Evolutionary conservation across 2,888 invertebrate genomes (phyloP), one percentile per base, ranked within the genome.

Genomic region (Drosophila peninsularis): DNA sequence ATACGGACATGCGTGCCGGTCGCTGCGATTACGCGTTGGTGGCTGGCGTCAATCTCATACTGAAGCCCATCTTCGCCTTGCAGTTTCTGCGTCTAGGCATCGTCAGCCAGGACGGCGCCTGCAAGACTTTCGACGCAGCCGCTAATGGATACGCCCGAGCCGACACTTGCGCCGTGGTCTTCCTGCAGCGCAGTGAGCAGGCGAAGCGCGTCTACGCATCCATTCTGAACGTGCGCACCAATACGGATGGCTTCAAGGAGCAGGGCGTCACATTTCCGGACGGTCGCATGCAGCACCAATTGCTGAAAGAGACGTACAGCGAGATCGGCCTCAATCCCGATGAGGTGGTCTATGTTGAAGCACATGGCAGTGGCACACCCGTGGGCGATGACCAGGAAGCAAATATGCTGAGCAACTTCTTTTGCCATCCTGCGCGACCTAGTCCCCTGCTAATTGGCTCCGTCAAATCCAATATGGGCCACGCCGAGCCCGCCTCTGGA

Each of bases 391-490:
- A 99, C 3, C 97, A 99, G 92, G 99, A 99, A 93, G 96, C 98
- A 14, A 98, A 98, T 92, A 96, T 98, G 3, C 97, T 99, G 82
- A 96, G 96, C 0, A 97, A 97, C 74, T 94, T 97, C 71, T 98
- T 98, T 93, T 98, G 98, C 93, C 95, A 95, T 21, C 21, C 72
- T 90, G 95, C 95, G 71, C 94, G 98, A 45, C 93, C 94, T 64
- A 93, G 93, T 42, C 98, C 99, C 7, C 94, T 99, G 47, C 93
- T 98, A 24, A 95, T 99, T 86, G 99, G 99, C n/a, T 98, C 99
- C 0, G 97, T 99, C 0, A 99, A 99, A 92, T 98, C 98, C 24
- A 99, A 99, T 93, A 98, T 99, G 98, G 99, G 99, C 0, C 99
- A 99, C 91, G 96, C 98, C 2, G 99, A 99, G 93, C 97, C 98